phyloP scores from a whole-genome alignment of 2,888 invertebrate genomes.

The Fragum whitleyi region DNA sequence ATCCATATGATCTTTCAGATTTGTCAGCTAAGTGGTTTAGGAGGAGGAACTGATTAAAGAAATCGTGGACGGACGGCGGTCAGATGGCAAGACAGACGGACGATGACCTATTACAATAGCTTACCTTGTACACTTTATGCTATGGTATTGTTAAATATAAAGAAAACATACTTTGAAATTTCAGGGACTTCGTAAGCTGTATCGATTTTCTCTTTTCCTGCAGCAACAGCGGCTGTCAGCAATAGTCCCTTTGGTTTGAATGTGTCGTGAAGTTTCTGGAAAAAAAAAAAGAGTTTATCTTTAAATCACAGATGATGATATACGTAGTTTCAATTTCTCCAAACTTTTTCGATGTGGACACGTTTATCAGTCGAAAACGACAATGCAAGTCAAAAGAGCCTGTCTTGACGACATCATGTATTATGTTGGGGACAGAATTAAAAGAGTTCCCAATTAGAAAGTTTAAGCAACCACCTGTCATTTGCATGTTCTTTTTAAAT shows the following conservation, averaged over 20 bases:
- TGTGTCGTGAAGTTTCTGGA: conserved; percentile 19
- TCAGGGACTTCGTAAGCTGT: conserved; percentile 66
- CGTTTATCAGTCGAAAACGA: not conserved
- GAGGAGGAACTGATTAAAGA: too few relatives aligned
- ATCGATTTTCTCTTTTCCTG: conserved; percentile 71
- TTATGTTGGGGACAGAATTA: too few relatives aligned
- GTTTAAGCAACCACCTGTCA: too few relatives aligned
- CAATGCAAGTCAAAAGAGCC: not conserved
- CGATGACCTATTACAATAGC: not conserved
- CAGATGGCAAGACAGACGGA: too few relatives aligned
- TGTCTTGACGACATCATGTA: not conserved
- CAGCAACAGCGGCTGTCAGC: conserved; percentile 73
- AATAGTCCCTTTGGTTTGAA: conserved; percentile 64
- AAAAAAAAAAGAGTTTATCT: not conserved
- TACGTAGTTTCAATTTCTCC: not conserved
- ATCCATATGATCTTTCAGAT: too few relatives aligned
- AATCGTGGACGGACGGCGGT: too few relatives aligned
- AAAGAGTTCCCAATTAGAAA: too few relatives aligned
- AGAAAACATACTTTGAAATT: conserved; percentile 52
- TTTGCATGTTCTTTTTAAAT: too few relatives aligned
- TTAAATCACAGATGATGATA: not conserved
- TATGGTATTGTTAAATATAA: too few relatives aligned
- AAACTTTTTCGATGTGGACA: not conserved
- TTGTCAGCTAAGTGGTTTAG: too few relatives aligned
- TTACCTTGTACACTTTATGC: too few relatives aligned